A percentile compares a stretch with the other conserved stretches of the same genome.
Conservation (phyloP, 2,797 vertebrate species). For the Falco columbarius region DNA sequence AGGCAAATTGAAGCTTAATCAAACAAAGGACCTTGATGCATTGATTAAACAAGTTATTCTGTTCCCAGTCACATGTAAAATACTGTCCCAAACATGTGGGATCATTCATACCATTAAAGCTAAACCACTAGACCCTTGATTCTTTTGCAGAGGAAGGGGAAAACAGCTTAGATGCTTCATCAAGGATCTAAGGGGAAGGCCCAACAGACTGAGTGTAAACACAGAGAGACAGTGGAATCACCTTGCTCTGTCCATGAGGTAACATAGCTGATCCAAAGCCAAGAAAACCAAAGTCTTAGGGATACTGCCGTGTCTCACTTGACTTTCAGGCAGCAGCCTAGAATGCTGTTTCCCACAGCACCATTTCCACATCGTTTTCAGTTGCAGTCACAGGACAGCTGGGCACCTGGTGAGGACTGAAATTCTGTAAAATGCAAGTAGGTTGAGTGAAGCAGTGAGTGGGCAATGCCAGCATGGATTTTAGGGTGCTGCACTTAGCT, state of each 20-base stretch:
- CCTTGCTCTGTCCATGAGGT: not conserved
- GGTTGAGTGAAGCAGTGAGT: not conserved
- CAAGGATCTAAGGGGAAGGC: not conserved
- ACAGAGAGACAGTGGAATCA: not conserved
- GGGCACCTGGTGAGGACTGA: not conserved
- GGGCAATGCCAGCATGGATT: not conserved
- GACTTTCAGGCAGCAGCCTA: not conserved
- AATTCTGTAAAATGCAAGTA: not conserved
- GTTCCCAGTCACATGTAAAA: conserved; percentile 14
- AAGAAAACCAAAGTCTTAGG: not conserved
- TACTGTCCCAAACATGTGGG: not conserved
- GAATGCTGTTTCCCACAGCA: not conserved
- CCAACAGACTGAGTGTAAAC: not conserved
- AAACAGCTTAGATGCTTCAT: not conserved
- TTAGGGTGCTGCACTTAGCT: not conserved
- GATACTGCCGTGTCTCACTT: not conserved
- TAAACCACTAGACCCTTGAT: not conserved
- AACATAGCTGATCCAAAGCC: not conserved
- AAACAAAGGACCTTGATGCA: conserved; percentile 44
- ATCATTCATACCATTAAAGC: conserved; percentile 25
- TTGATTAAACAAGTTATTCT: conserved; percentile 44
- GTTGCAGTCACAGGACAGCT: not conserved
- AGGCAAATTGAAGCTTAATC: conserved; percentile 39
- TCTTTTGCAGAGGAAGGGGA: not conserved
- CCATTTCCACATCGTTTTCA: not conserved